A percentile compares a stretch with the other conserved stretches of the same genome.
phyloP scores from a whole-genome alignment of 2,797 vertebrate species.

The Chelidonichthys spinosus region DNA sequence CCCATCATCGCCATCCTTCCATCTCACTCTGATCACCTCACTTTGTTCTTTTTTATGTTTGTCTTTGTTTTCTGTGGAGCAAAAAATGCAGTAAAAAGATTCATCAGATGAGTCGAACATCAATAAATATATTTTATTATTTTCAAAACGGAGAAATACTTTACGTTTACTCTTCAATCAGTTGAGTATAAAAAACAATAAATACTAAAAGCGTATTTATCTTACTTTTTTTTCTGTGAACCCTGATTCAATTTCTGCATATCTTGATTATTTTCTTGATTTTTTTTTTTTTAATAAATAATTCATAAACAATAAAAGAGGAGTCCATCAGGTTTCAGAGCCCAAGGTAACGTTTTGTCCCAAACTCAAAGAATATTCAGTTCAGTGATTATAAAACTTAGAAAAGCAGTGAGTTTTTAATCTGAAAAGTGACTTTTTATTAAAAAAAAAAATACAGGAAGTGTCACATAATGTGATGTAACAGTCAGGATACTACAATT shows the following conservation, averaged over 20 bases:
- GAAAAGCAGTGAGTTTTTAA: no score
- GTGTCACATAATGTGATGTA: no score
- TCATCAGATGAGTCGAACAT: slow-evolving; percentile 6
- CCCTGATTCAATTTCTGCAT: not conserved
- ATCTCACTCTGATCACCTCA: slow-evolving; percentile 46
- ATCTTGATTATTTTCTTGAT: not conserved
- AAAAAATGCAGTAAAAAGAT: slow-evolving; percentile 6
- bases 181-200: not conserved
- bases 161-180: not conserved
- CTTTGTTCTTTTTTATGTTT: slow-evolving; percentile 42
- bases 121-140: not conserved
- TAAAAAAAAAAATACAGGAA: no score
- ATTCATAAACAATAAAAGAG: no score
- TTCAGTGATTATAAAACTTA: no score
- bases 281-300: not conserved
- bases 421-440: no score
- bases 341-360: no score
- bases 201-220: not conserved
- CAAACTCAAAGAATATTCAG: no score
- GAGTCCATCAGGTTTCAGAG: no score
- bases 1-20: slow-evolving; percentile 20
- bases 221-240: not conserved
- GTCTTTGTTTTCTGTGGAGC: slow-evolving; percentile 38
- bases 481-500: no score
- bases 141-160: not conserved